Base-by-base conservation (phyloP, 2,113 vertebrate species). In the Malurus alboscapulatus region DNA sequence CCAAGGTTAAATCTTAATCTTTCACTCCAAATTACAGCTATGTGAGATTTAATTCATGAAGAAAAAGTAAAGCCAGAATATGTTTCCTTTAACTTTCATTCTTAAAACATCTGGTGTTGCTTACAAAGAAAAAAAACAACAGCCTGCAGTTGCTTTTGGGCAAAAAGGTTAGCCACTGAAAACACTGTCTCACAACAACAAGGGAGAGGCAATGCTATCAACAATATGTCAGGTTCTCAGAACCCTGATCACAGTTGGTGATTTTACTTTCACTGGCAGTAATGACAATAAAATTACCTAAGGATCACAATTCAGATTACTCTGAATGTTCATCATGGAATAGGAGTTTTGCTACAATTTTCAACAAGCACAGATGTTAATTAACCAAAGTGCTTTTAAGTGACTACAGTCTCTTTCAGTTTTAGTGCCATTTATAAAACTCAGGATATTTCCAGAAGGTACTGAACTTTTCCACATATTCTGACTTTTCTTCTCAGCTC, bases 201-300 rank as follows among this genome's bases (percentile, higher is more conserved):
- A 69, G 61, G 21, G 24, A 81, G 29, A 73, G 25, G 15, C 25
- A 74, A 24, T 6, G 27, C 7, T 72, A 57, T 15, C 42, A 74
- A 32, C 0, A 1, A 0, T 7, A 26, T 1, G 3, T 25, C 57
- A 81, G 25, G 73, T 72, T 38, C 54, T 87, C 54, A 21, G 14
- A 74, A 42, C 4, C 3, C 19, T 34, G 14, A 38, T 6, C 7
- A 2, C 5, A 4, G 8, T 2, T 10, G 1, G 9, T 57, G 45
- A 40, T 6, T 16, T 57, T 72, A 80, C 68, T 90, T 85, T 45
- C 86, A 44, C 30, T 19, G 20, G 27, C 38, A 77, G 17, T 9
- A 87, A 7, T 32, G 38, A 38, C 90, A 85, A 27, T 18, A 81
- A 68, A 94, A 90, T 72, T 61, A 53, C 21, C n/a, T 30, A 69